phyloP scores from a whole-genome alignment of 2,888 invertebrate genomes.

The Pterobdella sp. region DNA sequence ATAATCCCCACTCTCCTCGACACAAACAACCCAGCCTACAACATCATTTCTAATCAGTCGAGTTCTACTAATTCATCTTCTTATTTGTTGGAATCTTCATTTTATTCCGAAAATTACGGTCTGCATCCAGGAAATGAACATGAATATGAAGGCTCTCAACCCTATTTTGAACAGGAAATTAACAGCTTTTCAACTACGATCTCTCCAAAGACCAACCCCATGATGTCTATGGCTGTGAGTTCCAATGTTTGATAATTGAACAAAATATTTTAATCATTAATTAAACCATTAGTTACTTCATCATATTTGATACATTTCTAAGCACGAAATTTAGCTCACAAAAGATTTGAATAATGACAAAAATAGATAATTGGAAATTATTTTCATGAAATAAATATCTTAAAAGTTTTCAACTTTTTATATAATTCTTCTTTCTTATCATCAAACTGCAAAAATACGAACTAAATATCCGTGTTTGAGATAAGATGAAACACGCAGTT shows the following conservation, averaged over 20 bases:
- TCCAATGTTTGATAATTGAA: neutral
- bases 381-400: too few relatives aligned
- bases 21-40: slow-evolving; percentile 7
- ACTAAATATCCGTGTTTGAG: too few relatives aligned
- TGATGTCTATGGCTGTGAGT: slow-evolving; percentile 27
- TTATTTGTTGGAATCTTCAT: neutral
- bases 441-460: too few relatives aligned
- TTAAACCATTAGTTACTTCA: too few relatives aligned
- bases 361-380: too few relatives aligned
- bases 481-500: too few relatives aligned
- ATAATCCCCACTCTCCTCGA: neutral
- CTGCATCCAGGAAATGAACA: neutral
- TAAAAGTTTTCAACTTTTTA: too few relatives aligned
- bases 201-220: slow-evolving; percentile 13
- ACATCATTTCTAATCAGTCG: neutral
- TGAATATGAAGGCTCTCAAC: slow-evolving; percentile 1
- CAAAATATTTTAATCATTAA: neutral
- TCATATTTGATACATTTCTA: too few relatives aligned
- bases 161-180: neutral
- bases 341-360: too few relatives aligned
- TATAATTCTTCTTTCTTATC: too few relatives aligned
- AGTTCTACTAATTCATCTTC: neutral
- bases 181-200: neutral
- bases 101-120: neutral
- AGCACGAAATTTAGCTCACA: too few relatives aligned